Conservation (phyloP, 2,888 invertebrate species). For the Hesperia comma region DNA sequence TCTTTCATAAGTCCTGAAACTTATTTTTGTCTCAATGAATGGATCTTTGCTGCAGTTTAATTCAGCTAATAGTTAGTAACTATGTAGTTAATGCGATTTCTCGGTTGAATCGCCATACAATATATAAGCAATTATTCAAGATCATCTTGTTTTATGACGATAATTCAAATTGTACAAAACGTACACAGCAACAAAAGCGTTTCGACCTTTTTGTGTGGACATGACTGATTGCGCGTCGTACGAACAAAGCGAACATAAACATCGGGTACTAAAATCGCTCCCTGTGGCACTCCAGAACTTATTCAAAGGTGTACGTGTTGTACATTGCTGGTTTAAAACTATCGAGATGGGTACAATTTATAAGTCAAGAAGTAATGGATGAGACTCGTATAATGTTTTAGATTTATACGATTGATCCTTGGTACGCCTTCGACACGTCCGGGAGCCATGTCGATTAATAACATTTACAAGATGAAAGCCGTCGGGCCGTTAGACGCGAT, state of each 20-base stretch:
- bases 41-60: slow-evolving; percentile 19
- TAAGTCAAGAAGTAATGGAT: slow-evolving; percentile 38
- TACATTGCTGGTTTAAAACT: slow-evolving; percentile 39
- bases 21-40: slow-evolving; percentile 19
- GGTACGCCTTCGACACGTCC: slow-evolving; percentile 60
- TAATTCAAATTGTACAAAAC: slow-evolving; percentile 56
- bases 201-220: slow-evolving; percentile 73
- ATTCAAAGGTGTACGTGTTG: background rate
- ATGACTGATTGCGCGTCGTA: slow-evolving; percentile 76
- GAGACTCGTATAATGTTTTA: background rate
- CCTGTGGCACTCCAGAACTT: slow-evolving; percentile 16
- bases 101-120: slow-evolving; percentile 34
- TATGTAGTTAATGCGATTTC: slow-evolving; percentile 30
- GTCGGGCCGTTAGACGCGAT: slow-evolving; percentile 74
- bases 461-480: slow-evolving; percentile 82
- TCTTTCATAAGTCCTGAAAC: slow-evolving; percentile 2
- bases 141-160: slow-evolving; percentile 44
- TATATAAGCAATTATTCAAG: slow-evolving; percentile 46
- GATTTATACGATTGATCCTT: slow-evolving; percentile 33
- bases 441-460: slow-evolving; percentile 81
- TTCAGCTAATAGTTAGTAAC: slow-evolving; percentile 29
- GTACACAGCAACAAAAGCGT: slow-evolving; percentile 65
- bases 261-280: slow-evolving; percentile 53
- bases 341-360: background rate
- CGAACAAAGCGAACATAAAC: slow-evolving; percentile 75